Evolutionary conservation across 2,888 invertebrate genomes (phyloP).

Genomic region (Drosophila nigritarsus): DNA sequence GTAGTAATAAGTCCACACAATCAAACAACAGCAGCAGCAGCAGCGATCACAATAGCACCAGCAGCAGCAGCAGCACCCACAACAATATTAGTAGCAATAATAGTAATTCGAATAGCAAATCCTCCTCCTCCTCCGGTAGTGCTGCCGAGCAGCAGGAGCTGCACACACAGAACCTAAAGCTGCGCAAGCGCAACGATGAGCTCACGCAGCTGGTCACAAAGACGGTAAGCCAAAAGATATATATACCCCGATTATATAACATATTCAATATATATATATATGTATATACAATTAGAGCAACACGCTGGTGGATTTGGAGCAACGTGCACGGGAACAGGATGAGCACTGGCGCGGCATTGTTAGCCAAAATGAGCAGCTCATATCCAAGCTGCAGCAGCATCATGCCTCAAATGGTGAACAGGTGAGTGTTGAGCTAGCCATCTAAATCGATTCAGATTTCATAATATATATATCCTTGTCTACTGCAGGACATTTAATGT

Average conservation of each 20-base stretch:
- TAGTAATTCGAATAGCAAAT: slow-evolving; percentile 80
- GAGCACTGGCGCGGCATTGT: slow-evolving; percentile 84
- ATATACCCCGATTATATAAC: not conserved
- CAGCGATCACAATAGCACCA: slow-evolving; percentile 64
- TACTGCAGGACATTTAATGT: slow-evolving; percentile 84
- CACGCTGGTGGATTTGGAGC: slow-evolving; percentile 83
- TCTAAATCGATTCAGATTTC: not conserved
- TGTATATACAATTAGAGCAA: slow-evolving; percentile 73
- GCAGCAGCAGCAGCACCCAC: slow-evolving; percentile 67
- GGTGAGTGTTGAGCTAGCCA: slow-evolving; percentile 52
- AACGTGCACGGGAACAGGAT: slow-evolving; percentile 83
- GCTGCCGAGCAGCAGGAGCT: slow-evolving; percentile 81
- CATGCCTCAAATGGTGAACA: slow-evolving; percentile 83
- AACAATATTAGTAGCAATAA: slow-evolving; percentile 81
- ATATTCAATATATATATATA: not conserved
- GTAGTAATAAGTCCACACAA: slow-evolving; percentile 83
- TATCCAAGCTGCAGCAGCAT: slow-evolving; percentile 82
- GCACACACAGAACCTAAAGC: slow-evolving; percentile 88
- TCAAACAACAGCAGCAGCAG: slow-evolving; percentile 74
- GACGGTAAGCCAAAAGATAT: slow-evolving; percentile 88
- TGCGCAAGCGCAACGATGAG: slow-evolving; percentile 88
- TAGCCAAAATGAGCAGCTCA: slow-evolving; percentile 83
- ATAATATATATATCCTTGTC: not conserved
- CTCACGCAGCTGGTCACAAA: slow-evolving; percentile 91
- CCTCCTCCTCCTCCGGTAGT: slow-evolving; percentile 40